These are phyloP conservation scores for Acanthoscelides obtectus DNA, from an alignment of 2,888 invertebrate species.

Conservation along the genomic window DNA sequence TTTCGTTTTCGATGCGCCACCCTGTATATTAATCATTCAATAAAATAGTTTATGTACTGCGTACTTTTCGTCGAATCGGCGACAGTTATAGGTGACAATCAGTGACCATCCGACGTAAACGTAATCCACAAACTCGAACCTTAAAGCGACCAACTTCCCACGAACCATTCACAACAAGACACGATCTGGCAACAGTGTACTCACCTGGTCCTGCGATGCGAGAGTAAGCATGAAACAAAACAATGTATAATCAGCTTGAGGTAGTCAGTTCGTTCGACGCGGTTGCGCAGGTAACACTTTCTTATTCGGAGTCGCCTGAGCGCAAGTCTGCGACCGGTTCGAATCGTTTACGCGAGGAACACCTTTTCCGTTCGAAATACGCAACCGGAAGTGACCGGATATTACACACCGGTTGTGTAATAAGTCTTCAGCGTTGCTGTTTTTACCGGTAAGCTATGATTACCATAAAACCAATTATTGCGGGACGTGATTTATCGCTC, in stretches of 20 bases:
- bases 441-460: background rate
- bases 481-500: background rate
- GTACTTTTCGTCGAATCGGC: too few species aligned
- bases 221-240: conserved; percentile 45
- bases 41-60: too few species aligned
- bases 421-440: background rate
- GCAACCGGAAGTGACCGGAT: background rate
- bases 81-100: too few species aligned
- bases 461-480: background rate
- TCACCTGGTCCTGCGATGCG: conserved; percentile 39
- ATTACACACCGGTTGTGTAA: background rate
- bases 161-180: background rate
- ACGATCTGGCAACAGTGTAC: conserved; percentile 12
- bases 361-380: background rate
- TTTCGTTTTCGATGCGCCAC: too few species aligned
- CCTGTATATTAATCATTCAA: too few species aligned
- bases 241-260: conserved; percentile 44
- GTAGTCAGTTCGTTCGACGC: conserved; percentile 36
- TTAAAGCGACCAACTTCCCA: background rate
- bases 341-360: background rate
- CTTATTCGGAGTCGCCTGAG: background rate
- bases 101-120: too few species aligned
- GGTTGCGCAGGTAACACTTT: background rate
- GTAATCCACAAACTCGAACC: background rate
- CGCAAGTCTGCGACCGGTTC: background rate